phyloP scores from a whole-genome alignment of 2,888 invertebrate species.

The Uropetala carovei region DNA sequence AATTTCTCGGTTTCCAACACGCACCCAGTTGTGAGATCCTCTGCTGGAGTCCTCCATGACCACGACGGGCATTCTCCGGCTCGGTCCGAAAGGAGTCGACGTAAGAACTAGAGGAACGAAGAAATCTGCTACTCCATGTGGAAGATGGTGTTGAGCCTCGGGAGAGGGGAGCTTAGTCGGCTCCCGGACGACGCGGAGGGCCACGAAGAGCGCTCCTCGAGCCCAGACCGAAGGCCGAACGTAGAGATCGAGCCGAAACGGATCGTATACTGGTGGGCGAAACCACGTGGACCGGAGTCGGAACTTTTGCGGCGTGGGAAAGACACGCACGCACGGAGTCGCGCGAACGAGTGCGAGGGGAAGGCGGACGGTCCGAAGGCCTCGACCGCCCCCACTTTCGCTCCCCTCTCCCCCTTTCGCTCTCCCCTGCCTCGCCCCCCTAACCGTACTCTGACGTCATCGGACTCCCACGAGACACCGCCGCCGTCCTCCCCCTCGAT shows the following conservation, averaged over 20 bases:
- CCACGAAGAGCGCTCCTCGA: neutral
- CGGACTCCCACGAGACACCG: neutral
- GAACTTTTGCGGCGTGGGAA: neutral
- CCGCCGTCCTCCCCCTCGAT: neutral
- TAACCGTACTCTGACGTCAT: neutral
- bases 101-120: neutral
- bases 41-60: conserved; percentile 54
- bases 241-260: neutral
- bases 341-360: neutral
- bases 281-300: neutral
- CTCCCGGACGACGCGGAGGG: neutral
- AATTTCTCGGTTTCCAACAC: neutral
- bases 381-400: neutral
- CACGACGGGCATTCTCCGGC: conserved; percentile 49
- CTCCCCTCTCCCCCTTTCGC: neutral
- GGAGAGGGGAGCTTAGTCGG: neutral
- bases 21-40: conserved; percentile 60
- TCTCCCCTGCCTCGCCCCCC: neutral
- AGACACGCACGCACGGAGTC: neutral
- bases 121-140: conserved; percentile 16
- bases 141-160: too few species aligned
- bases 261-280: neutral
- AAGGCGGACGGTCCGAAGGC: conserved; percentile 3
- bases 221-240: neutral
- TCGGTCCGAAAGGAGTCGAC: neutral